These are phyloP conservation scores for Progne subis DNA, from an alignment of 2,113 vertebrate species.

Conservation along the genomic window DNA sequence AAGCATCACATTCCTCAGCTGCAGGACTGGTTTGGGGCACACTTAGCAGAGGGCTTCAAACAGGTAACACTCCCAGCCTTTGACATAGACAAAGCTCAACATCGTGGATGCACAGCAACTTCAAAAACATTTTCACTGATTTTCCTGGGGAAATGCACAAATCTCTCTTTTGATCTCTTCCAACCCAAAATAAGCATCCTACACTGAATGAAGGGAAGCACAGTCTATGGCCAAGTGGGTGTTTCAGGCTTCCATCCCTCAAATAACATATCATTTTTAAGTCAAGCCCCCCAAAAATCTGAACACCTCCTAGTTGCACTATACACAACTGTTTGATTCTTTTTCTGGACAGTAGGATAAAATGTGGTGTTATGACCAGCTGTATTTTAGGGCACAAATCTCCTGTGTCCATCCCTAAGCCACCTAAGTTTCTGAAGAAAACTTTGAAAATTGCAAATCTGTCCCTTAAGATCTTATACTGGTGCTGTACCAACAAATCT, in stretches of 20 bases:
- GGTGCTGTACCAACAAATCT: not conserved
- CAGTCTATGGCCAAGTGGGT: not conserved
- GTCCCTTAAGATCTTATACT: not conserved
- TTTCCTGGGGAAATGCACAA: not conserved
- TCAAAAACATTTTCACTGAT: not conserved
- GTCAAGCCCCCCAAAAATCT: not conserved
- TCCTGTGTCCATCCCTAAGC: not conserved
- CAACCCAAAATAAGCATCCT: not conserved
- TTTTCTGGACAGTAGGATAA: not conserved
- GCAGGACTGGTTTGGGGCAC: not conserved
- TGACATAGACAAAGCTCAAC: not conserved
- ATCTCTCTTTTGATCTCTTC: not conserved
- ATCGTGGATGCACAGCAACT: rapidly evolving
- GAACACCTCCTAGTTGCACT: not conserved
- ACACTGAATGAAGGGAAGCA: not conserved
- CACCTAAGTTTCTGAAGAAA: not conserved
- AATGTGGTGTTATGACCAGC: not conserved
- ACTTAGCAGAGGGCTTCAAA: not conserved
- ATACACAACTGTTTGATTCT: not conserved
- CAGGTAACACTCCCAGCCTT: not conserved
- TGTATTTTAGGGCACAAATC: not conserved
- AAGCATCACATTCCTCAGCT: not conserved
- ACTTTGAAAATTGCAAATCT: not conserved
- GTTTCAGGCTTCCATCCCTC: not conserved
- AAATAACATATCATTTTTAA: not conserved